Evolutionary conservation across 2,888 invertebrate species (phyloP).

Genomic region (Thera obeliscata): DNA sequence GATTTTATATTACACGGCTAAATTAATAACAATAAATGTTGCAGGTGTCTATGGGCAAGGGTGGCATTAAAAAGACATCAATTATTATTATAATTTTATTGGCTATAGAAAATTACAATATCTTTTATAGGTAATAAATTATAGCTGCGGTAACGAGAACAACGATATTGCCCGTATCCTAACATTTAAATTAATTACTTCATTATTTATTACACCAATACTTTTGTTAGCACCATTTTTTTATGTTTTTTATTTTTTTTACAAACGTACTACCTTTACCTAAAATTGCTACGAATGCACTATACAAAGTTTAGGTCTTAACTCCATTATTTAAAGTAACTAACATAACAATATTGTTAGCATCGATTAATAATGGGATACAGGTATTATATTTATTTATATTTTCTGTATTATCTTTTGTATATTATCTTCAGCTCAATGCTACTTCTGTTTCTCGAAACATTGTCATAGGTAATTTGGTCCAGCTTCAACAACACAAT

Average conservation of each 20-base stretch:
- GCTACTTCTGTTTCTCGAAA: constrained; percentile 41
- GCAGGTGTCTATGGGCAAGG: no score
- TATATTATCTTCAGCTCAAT: constrained; percentile 7
- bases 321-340: constrained; percentile 60
- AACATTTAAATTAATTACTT: constrained; percentile 58
- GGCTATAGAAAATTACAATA: constrained; percentile 63
- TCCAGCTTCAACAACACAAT: constrained; percentile 75
- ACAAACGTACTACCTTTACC: constrained; percentile 77
- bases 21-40: no score
- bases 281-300: constrained; percentile 76
- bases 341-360: constrained; percentile 59
- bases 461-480: constrained; percentile 63
- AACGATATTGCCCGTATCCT: constrained; percentile 71
- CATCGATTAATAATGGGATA: constrained; percentile 49
- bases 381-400: constrained; percentile 43
- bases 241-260: constrained; percentile 65
- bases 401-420: constrained; percentile 15
- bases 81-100: constrained; percentile 67
- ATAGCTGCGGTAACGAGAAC: constrained; percentile 70
- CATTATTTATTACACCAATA: constrained; percentile 71
- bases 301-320: constrained; percentile 72
- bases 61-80: constrained; percentile 42
- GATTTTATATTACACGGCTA: no score
- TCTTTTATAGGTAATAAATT: constrained; percentile 75
- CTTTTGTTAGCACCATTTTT: constrained; percentile 82